These are phyloP conservation scores for Lasioglossum villosulum DNA, from an alignment of 2,888 invertebrate genomes.

Conservation along the genomic window DNA sequence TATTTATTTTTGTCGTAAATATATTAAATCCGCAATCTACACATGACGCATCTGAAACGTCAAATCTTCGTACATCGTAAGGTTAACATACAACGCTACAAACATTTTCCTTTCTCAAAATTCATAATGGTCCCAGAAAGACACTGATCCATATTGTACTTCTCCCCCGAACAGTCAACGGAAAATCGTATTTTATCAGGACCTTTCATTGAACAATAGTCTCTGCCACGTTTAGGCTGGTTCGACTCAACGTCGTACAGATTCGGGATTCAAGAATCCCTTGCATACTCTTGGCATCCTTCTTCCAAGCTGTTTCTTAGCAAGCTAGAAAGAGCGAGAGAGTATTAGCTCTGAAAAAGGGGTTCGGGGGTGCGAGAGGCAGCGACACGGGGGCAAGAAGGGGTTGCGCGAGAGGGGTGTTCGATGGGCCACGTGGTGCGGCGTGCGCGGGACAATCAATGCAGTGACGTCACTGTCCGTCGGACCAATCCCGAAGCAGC, in stretches of 20 bases:
- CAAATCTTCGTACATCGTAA: not conserved
- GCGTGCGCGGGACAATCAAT: slow-evolving; percentile 89
- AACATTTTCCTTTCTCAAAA: not conserved
- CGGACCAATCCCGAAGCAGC: slow-evolving; percentile 87
- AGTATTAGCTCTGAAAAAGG: not conserved
- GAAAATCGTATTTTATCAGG: not conserved
- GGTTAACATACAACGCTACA: not conserved
- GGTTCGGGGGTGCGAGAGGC: slow-evolving; percentile 33
- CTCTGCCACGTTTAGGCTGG: too few species aligned
- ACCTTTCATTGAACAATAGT: too few species aligned
- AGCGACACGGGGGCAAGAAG: not conserved
- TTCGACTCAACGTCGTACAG: not conserved
- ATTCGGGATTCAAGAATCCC: slow-evolving; percentile 30
- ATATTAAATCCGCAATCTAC: too few species aligned
- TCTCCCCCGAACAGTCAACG: not conserved
- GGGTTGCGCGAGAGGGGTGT: slow-evolving; percentile 38
- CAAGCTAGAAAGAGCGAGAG: not conserved
- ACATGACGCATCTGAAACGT: too few species aligned
- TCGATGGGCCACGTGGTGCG: slow-evolving; percentile 83
- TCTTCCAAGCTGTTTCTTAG: slow-evolving; percentile 46
- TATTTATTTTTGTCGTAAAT: too few species aligned
- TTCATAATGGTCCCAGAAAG: not conserved
- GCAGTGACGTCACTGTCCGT: slow-evolving; percentile 89
- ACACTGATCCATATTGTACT: not conserved
- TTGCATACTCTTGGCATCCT: slow-evolving; percentile 24